Evolutionary conservation across 2,888 invertebrate species (phyloP), one percentile per base, ranked within the genome.

Genomic region (Lottia gigantea): DNA sequence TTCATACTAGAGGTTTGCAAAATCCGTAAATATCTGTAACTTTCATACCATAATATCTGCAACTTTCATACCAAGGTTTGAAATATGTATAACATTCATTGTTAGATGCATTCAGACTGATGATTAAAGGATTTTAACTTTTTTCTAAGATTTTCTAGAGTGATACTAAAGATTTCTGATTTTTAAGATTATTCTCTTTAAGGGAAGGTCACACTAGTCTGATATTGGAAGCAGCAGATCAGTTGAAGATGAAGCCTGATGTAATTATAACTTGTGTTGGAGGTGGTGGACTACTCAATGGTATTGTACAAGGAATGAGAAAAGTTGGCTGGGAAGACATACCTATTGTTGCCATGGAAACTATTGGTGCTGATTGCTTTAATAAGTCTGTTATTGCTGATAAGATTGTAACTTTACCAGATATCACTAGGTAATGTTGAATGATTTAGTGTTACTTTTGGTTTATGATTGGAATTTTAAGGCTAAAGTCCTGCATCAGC

Each of bases 311-410:
- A 64, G 85, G 85, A 2, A 80, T 89, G 80, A 76, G 83, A 63
- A 76, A 78, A 31, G 84, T 84, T 3, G 89, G 88, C 26, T 87
- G 87, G 89, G 73, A 78, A 19, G 84, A 89, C 70, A 88, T 90
- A 40, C 89, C 90, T 6, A 78, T 90, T 11, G 71, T 91, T 49
- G 89, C 89, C 66, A 88, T 90, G 88, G 91, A 91, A 80, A 90
- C 90, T 6, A 78, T 79, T 15, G 90, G 90, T 1, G 89, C 90
- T 4, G 85, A 90, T 71, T 88, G 89, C 74, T 88, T 89, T 65
- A 87, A 88, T 78, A 83, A 85, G 12, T 85, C 90, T 0, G 72
- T 90, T 8, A 80, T 86, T 72, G 89, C 86, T 25, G 88, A 87
- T 0, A 83, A 81, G 71, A 72, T 88, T 3, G 86, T 90, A 2